Evolutionary conservation across 2,888 invertebrate genomes (phyloP).

Genomic region (Cistogaster globosa): DNA sequence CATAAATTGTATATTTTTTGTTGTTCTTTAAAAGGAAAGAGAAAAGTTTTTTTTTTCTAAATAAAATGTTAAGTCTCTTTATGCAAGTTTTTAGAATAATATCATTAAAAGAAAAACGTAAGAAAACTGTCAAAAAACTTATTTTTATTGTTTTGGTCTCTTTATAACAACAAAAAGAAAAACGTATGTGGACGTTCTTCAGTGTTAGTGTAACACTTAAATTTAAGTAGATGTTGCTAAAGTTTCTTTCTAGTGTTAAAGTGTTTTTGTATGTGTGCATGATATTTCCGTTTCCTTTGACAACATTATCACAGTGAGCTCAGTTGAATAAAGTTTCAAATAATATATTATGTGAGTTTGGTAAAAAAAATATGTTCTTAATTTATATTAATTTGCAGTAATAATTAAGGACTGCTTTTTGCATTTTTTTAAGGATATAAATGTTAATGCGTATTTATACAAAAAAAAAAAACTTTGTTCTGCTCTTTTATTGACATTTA

Average conservation of each 20-base stretch:
- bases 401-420: too few species aligned
- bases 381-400: too few species aligned
- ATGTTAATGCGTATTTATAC: too few species aligned
- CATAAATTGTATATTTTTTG: constrained; percentile 43
- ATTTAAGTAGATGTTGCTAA: constrained; percentile 60
- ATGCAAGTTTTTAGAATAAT: constrained; percentile 55
- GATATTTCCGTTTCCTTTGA: constrained; percentile 67
- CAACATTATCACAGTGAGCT: constrained; percentile 30
- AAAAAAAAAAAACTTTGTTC: too few species aligned
- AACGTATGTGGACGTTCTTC: constrained; percentile 25
- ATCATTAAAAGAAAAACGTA: constrained; percentile 63
- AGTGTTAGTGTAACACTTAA: constrained; percentile 53
- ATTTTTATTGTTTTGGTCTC: constrained; percentile 1
- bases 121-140: constrained; percentile 63
- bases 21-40: neutral
- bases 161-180: constrained; percentile 12
- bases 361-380: too few species aligned
- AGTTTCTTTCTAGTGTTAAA: constrained; percentile 34
- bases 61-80: neutral
- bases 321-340: neutral
- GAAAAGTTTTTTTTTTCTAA: constrained; percentile 17
- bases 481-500: too few species aligned
- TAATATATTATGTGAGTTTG: neutral
- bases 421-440: too few species aligned
- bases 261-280: constrained; percentile 30